Evolutionary conservation across 2,113 vertebrate genomes (phyloP), one percentile per base, ranked within the genome.

Genomic region (Acrocephalus arundinaceus): DNA sequence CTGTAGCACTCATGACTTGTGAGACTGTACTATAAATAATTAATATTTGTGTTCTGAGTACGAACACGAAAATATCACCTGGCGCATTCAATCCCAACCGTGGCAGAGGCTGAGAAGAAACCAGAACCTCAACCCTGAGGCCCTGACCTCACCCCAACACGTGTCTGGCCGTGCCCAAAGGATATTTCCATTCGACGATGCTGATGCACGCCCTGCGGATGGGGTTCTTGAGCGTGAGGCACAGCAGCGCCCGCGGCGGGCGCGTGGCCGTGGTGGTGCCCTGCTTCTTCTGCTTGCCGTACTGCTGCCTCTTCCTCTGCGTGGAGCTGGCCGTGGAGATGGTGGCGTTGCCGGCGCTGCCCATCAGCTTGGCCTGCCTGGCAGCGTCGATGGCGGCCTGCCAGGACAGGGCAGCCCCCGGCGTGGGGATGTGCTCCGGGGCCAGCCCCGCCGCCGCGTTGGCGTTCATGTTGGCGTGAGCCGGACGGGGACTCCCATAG

Each of bases 151-250:
- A 11, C 37, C 9, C 41, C 41, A 43, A 43, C 41, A 43, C 41
- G 12, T 16, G 43, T 15, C 15, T 10, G 51, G 27, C 51, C 6
- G 43, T 78, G 6, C 13, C 4, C 11, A 14, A 99, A 99, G 99
- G 99, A 99, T 99, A 99, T 98, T 99, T 99, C 99, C 99, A 99
- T 97, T 99, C 99, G 16, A 99, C 99, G n/a, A 99, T 99, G 98
- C 98, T 99, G 98, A 99, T 99, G 97, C 99, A 99, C 6, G 99
- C 99, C 97, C 99, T 98, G 86, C 99, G 98, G 96, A 99, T 99
- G 97, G 99, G 99, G 93, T 99, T 99, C 98, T 99, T 99, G 89
- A 99, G 98, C 16, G 99, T 99, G 94, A 99, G 98, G 96, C 99
- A 99, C 96, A 99, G 99, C 88, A 99, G 98, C 45, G 99, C 99